Conservation (phyloP, 1,140 invertebrate species). For the Drosophila trapezifrons region DNA sequence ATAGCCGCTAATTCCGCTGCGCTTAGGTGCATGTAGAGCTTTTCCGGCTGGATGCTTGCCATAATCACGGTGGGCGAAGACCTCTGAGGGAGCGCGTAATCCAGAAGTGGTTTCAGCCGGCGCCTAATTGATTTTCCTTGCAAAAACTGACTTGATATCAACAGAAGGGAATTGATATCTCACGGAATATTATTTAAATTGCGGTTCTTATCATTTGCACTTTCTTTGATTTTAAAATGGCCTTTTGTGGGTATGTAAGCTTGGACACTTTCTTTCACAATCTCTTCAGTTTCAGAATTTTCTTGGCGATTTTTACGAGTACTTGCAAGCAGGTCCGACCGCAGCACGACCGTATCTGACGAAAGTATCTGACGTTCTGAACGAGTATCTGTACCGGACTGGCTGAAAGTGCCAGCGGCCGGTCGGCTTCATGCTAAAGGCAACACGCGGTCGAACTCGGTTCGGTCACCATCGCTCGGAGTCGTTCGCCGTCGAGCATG, state of each 20-base stretch:
- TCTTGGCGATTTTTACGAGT: conserved; percentile 11
- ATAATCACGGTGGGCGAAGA: conserved; percentile 34
- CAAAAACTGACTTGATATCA: conserved; percentile 35
- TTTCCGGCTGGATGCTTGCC: conserved; percentile 52
- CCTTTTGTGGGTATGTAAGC: not conserved
- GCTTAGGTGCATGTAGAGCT: conserved; percentile 78
- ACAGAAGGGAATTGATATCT: conserved; percentile 27
- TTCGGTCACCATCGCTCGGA: conserved; percentile 6
- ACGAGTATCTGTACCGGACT: conserved; percentile 24
- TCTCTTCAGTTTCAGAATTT: conserved; percentile 16
- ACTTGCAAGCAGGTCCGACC: conserved; percentile 37
- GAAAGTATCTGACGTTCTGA: conserved; percentile 58
- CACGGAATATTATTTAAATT: conserved; percentile 21
- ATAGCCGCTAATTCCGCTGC: conserved; percentile 76
- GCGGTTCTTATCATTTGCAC: conserved; percentile 16
- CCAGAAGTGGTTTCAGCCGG: conserved; percentile 31
- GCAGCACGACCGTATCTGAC: conserved; percentile 54
- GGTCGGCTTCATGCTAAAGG: conserved; percentile 67
- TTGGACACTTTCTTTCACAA: conserved; percentile 20
- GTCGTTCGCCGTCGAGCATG: conserved; percentile 44
- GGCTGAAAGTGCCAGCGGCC: conserved; percentile 27
- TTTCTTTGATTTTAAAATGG: not conserved
- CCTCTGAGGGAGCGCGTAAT: conserved; percentile 59
- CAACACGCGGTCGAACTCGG: conserved; percentile 73
- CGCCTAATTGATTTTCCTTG: conserved; percentile 25